A percentile compares a stretch with the other conserved stretches of the same genome.
These are phyloP conservation scores for Monarcha castaneiventris DNA, from an alignment of 2,113 vertebrate species.

Conservation along the genomic window DNA sequence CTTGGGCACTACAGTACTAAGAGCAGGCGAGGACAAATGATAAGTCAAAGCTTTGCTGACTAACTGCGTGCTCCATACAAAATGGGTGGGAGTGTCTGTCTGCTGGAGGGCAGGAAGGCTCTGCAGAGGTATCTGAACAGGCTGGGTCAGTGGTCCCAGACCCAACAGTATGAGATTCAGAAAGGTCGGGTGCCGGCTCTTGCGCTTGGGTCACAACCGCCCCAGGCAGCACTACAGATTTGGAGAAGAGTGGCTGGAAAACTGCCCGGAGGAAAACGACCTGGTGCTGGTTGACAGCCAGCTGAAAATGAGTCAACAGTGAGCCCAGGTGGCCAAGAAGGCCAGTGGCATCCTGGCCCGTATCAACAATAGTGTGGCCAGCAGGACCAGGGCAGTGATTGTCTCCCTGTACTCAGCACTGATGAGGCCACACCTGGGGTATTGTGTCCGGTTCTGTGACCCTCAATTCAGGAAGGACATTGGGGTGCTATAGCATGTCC, in stretches of 20 bases:
- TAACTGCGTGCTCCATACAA: neutral
- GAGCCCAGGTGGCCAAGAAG: neutral
- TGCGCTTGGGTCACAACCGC: neutral
- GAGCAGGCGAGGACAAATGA: neutral
- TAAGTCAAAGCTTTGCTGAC: neutral
- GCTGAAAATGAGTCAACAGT: neutral
- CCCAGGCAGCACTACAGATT: neutral
- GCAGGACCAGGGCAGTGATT: neutral
- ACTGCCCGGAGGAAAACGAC: neutral
- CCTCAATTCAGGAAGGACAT: neutral
- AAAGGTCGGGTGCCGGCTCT: neutral
- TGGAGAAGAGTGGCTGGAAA: neutral
- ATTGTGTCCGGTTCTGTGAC: neutral
- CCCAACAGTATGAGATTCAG: neutral
- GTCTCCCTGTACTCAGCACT: neutral
- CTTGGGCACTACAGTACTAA: neutral
- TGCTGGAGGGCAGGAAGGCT: neutral
- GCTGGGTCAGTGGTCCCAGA: neutral
- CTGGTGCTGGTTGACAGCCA: neutral
- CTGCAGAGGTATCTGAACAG: neutral
- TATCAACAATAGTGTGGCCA: neutral
- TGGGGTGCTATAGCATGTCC: neutral
- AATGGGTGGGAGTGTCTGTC: neutral
- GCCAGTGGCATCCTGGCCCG: neutral
- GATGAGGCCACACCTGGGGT: accelerated